Base-by-base conservation (phyloP, 64 coral and sea anemone genomes). In the Montipora efflorescens region DNA sequence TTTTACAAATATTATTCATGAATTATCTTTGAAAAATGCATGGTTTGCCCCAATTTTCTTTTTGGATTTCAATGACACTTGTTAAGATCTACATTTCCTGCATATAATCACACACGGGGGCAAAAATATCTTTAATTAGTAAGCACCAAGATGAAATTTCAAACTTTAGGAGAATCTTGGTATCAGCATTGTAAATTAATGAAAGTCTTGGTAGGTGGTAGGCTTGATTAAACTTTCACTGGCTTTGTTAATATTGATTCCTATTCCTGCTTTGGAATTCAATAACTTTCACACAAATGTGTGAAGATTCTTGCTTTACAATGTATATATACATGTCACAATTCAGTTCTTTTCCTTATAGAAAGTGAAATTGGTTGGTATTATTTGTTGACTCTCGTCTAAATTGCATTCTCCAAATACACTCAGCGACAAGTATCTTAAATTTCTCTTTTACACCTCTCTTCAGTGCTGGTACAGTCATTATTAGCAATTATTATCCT, bases 401-500 rank as follows among this genome's bases (percentile, higher is more conserved):
- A 36, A 36, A 36, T 36, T 36, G 36, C 36, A 36, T 36, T 57
- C 53, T 8, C 53, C 53, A 57, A 57, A 11, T 36, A 36, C 36
- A 36, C 36, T 36, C 36, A 36, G 36, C 36, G 0, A 36, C 36
- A 36, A 36, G 36, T 36, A 36, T 36, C 36, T 57, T 57, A 57
- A 57, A 2, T 57, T 57, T 57, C 47, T 86, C 50, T 86, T 18
- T 69, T 48, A 12, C 11, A 28, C 4, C 51, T 70, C 44, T 9
- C 74, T 70, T 43, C 68, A 46, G 46, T 49, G 19, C 8, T 22
- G 47, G 45, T 43, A 11, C 6, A 11, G 53, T 57, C 6, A 57
- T 86, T 47, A 72, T 86, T 86, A 25, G 62, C 46, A 86, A 71
- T 69, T 86, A 71, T 86, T 71, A 50, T 71, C 64, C 4, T 10